phyloP scores from a whole-genome alignment of 2,113 vertebrate genomes.

The Catagonus wagneri region DNA sequence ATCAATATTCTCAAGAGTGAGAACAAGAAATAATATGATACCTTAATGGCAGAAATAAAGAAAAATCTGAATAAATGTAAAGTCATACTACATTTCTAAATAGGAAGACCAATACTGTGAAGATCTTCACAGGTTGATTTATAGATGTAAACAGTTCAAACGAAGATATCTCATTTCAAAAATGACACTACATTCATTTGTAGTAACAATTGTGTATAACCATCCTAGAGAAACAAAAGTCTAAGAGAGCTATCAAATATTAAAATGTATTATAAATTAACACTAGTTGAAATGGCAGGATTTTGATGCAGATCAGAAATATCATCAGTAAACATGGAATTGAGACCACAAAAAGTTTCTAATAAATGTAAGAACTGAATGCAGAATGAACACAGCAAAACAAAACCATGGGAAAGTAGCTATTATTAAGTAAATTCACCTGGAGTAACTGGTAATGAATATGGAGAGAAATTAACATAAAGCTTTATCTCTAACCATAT shows the following conservation, averaged over 20 bases:
- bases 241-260: neutral
- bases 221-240: neutral
- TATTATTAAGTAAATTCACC: slow-evolving; percentile 11
- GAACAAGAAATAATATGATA: slow-evolving; percentile 41
- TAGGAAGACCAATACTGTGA: neutral
- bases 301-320: slow-evolving; percentile 48
- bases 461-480: slow-evolving; percentile 44
- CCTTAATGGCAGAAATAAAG: neutral
- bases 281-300: slow-evolving; percentile 20
- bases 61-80: neutral
- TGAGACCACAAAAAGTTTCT: neutral
- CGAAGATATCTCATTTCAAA: neutral
- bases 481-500: neutral
- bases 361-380: neutral
- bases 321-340: neutral
- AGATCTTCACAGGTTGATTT: slow-evolving; percentile 1
- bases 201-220: neutral
- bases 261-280: slow-evolving; percentile 8
- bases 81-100: neutral
- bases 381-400: slow-evolving; percentile 6
- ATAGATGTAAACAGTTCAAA: neutral
- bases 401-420: neutral
- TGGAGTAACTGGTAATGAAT: neutral
- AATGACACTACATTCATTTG: slow-evolving; percentile 1
- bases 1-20: neutral